A percentile compares a stretch with the other conserved stretches of the same genome.
These are phyloP conservation scores for Drosophila pegasa DNA, from an alignment of 2,888 invertebrate species.

Conservation along the genomic window DNA sequence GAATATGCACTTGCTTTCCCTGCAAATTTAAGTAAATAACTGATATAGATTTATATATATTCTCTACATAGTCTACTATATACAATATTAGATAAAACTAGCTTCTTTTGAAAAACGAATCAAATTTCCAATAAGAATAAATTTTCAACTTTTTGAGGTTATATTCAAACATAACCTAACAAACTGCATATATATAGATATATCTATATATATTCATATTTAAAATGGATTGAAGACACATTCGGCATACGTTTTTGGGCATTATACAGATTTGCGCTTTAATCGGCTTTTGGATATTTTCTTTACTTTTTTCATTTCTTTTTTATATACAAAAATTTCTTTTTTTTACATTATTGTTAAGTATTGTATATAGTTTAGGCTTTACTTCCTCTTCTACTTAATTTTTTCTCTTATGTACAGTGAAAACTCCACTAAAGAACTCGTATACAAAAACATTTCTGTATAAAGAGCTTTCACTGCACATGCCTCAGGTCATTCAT, in stretches of 20 bases:
- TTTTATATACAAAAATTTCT: constrained; percentile 22
- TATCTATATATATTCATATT: background rate
- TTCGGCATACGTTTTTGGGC: constrained; percentile 14
- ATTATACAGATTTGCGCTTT: constrained; percentile 28
- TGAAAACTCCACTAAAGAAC: background rate
- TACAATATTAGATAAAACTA: too few species aligned
- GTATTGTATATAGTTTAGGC: constrained; percentile 3
- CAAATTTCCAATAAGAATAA: background rate
- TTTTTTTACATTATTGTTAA: constrained; percentile 12
- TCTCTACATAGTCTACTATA: background rate
- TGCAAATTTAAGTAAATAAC: too few species aligned
- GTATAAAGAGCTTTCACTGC: background rate
- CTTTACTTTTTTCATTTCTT: background rate
- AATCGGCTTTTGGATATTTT: constrained; percentile 8
- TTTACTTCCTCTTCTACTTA: background rate
- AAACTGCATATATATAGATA: background rate
- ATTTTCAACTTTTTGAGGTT: background rate
- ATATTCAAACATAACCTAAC: background rate
- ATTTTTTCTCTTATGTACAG: background rate
- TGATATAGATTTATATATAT: background rate
- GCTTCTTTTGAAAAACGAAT: too few species aligned
- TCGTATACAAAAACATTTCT: background rate
- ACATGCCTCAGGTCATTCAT: too few species aligned
- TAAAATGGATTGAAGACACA: constrained; percentile 36
- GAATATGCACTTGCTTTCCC: background rate